Evolutionary conservation across 1,140 invertebrate genomes (phyloP).

Genomic region (Drosophila santomea): DNA sequence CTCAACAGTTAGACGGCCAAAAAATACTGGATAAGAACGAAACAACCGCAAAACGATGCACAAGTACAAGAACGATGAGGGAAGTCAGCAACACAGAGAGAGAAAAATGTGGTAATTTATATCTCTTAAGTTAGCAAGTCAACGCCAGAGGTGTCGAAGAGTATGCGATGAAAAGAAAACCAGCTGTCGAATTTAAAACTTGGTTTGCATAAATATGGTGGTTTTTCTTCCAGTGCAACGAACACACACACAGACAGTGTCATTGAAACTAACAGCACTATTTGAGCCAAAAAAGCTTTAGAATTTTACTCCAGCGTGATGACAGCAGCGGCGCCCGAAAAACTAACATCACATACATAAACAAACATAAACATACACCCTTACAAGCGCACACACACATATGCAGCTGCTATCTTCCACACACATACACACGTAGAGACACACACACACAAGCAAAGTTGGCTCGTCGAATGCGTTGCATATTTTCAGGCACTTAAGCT

Average conservation of each 20-base stretch:
- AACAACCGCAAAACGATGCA: slow-evolving; percentile 55
- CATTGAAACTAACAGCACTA: slow-evolving; percentile 41
- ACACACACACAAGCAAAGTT: slow-evolving; percentile 2
- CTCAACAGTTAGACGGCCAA: slow-evolving; percentile 56
- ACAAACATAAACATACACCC: slow-evolving; percentile 12
- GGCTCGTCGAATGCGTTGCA: slow-evolving; percentile 64
- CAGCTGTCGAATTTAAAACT: too few species aligned
- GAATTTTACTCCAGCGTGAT: slow-evolving; percentile 51
- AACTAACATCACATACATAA: slow-evolving; percentile 60
- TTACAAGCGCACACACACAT: neutral
- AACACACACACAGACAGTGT: slow-evolving; percentile 12
- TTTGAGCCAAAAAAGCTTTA: slow-evolving; percentile 60
- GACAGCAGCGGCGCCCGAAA: slow-evolving; percentile 46
- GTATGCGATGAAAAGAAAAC: too few species aligned
- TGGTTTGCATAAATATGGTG: too few species aligned
- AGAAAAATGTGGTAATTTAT: neutral
- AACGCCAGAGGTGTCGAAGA: too few species aligned
- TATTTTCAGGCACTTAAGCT: slow-evolving; percentile 81
- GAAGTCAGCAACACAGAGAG: slow-evolving; percentile 2
- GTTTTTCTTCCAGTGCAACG: slow-evolving; percentile 1
- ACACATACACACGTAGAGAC: slow-evolving; percentile 8
- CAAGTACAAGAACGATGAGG: slow-evolving; percentile 24
- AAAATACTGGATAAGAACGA: slow-evolving; percentile 53
- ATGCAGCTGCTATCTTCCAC: neutral
- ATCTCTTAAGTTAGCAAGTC: too few species aligned